Conservation (phyloP, 2,797 vertebrate genomes). For the Chrysolophus pictus region DNA sequence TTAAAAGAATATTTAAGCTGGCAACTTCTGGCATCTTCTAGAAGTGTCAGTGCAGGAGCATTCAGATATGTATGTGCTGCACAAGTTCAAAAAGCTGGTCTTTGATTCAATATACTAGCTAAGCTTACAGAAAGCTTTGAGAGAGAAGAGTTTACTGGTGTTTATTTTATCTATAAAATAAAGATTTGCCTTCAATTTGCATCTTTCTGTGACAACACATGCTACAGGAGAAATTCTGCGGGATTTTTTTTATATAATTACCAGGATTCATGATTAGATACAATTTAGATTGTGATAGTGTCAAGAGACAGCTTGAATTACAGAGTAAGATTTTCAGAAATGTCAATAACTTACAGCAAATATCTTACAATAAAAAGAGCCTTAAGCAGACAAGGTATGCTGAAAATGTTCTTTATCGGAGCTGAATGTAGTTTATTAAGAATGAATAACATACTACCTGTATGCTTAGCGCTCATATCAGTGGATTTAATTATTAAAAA, state of each 20-base stretch:
- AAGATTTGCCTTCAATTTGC: background rate
- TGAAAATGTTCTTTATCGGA: background rate
- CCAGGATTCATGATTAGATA: background rate
- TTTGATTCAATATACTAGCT: background rate
- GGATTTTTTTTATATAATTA: background rate
- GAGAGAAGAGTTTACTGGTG: background rate
- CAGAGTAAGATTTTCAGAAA: background rate
- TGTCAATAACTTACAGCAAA: background rate
- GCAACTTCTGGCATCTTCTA: background rate
- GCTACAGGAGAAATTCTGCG: background rate
- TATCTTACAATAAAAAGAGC: background rate
- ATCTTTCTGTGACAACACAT: background rate
- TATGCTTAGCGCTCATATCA: background rate
- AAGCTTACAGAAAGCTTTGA: background rate
- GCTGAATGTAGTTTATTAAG: background rate
- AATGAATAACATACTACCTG: background rate
- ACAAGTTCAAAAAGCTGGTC: accelerated
- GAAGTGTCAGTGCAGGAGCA: background rate
- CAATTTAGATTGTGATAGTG: background rate
- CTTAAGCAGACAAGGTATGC: background rate
- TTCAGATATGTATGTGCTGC: background rate
- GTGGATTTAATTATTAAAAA: background rate
- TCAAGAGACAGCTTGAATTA: background rate
- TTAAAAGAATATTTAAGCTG: background rate
- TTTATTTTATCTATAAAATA: background rate